These are phyloP conservation scores for Hepsetus odoe DNA, from an alignment of 2,113 vertebrate species.

Conservation along the genomic window DNA sequence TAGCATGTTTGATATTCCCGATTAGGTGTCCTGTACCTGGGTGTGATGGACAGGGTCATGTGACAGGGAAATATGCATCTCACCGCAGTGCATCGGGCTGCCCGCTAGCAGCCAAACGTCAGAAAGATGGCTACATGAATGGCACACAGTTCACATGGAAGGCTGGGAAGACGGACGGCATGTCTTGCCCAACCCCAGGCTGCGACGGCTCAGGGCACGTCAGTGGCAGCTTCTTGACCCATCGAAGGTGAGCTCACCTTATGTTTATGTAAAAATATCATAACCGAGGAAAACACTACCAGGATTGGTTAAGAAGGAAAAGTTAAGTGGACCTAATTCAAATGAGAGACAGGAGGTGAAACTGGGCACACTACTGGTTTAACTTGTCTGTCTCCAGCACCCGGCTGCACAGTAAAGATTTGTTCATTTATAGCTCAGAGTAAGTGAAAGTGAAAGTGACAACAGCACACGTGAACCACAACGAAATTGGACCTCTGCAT, in stretches of 20 bases:
- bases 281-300: neutral
- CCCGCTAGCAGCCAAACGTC: slow-evolving; percentile 94
- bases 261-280: neutral
- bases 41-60: slow-evolving; percentile 96
- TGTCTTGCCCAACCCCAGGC: slow-evolving; percentile 97
- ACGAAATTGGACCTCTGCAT: too few relatives aligned
- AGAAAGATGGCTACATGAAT: slow-evolving; percentile 97
- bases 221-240: slow-evolving; percentile 98
- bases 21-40: slow-evolving; percentile 95
- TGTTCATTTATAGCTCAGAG: too few relatives aligned
- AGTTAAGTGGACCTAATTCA: too few relatives aligned
- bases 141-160: slow-evolving; percentile 99
- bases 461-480: too few relatives aligned
- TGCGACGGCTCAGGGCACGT: slow-evolving; percentile 98
- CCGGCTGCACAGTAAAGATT: too few relatives aligned
- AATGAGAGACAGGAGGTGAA: too few relatives aligned
- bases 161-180: slow-evolving; percentile 97
- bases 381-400: too few relatives aligned
- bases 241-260: slow-evolving; percentile 86
- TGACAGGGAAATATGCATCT: slow-evolving; percentile 97
- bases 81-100: slow-evolving; percentile 98
- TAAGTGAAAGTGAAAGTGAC: too few relatives aligned
- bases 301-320: neutral
- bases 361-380: too few relatives aligned
- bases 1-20: slow-evolving; percentile 16